Conservation (phyloP, 2,113 vertebrate species). For the Aramus guarauna region DNA sequence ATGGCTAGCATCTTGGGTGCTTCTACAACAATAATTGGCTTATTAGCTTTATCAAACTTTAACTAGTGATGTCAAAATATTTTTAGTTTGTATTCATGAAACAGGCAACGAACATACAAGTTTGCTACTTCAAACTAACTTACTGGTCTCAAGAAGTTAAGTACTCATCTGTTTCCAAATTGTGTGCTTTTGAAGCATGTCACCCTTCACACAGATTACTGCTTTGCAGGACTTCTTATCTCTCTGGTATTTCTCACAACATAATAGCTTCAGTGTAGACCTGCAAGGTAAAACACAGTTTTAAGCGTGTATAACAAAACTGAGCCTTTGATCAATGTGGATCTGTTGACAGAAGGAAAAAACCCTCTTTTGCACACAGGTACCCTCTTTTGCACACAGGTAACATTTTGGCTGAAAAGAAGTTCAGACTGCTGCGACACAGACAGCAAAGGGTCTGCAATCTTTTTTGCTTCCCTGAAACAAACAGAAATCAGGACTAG, state of each 20-base stretch:
- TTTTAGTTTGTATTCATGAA: constrained; percentile 7
- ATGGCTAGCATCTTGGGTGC: background rate
- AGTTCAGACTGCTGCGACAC: background rate
- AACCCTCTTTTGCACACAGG: background rate
- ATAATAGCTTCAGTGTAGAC: background rate
- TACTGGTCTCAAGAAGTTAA: background rate
- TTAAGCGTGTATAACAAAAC: background rate
- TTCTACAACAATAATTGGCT: background rate
- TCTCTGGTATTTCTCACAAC: background rate
- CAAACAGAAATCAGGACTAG: background rate
- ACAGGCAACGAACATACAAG: background rate
- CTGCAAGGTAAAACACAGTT: background rate
- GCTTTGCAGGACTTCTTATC: background rate
- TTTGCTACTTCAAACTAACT: background rate
- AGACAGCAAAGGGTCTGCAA: background rate
- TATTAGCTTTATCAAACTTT: background rate
- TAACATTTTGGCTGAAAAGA: background rate
- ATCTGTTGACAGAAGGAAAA: background rate
- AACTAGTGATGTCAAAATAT: constrained; percentile 8
- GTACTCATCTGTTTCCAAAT: background rate
- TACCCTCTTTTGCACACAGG: background rate
- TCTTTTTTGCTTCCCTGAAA: background rate
- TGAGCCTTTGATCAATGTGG: background rate
- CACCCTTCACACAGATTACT: background rate
- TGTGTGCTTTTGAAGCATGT: background rate